Evolutionary conservation across 1,140 invertebrate species (phyloP), one percentile per base, ranked within the genome.

Genomic region (Campodea augens): DNA sequence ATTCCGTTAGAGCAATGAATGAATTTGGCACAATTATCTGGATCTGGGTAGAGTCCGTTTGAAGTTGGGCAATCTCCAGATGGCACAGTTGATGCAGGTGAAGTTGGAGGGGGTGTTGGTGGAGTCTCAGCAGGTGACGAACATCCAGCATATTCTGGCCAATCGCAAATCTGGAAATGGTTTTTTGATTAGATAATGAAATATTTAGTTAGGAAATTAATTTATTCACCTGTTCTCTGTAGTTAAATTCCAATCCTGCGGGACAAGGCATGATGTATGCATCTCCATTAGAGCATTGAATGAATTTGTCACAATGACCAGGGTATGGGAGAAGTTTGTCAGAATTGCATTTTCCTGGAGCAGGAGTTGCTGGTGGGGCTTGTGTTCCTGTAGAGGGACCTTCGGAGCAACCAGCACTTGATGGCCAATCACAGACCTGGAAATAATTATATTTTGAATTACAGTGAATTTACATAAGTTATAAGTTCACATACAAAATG

Each of bases 231-330:
- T n/a, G n/a, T n/a, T n/a, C n/a, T n/a, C n/a, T n/a, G n/a, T n/a
- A n/a, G 51, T 74, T 69, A 46, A 73, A 77, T 27, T 65, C 52
- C 1, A 69, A 50, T 1, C 53, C 57, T 0, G 47, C 43, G 0
- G 62, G 54, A 49, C 75, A 78, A 1, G 49, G 18, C 27, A 65
- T 58, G 23, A 61, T 50, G 4, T 66, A 52, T 27, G 68, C 62
- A 4, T 55, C 24, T 0, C 70, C 70, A 32, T 68, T 54, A 20
- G 54, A 52, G 45, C 74, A 75, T 48, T 64, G 62, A 56, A 66
- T 75, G 57, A 68, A 77, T 24, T 64, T 56, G 1, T 53, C 50
- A 47, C 71, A 74, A 43, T 69, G 57, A 0, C 50, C 56, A 27
- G 66, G 65, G 43, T 73, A 65, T 0, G 69, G 64, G 2, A 71